Percentiles rank a stretch among this genome's conserved stretches.
Conservation (phyloP, 2,888 invertebrate species). For the Deilephila porcellus region DNA sequence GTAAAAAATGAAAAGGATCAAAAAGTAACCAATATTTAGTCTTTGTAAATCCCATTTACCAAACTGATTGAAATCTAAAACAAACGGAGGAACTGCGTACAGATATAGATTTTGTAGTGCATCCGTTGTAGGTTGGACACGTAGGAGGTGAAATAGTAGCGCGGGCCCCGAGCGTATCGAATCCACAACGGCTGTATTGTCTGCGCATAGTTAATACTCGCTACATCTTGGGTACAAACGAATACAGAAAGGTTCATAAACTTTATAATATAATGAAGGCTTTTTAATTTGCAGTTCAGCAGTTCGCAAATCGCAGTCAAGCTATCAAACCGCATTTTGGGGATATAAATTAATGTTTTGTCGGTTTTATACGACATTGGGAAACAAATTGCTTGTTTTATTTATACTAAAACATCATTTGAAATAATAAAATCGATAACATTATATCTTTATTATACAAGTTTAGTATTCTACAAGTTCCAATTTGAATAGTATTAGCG, state of each 20-base stretch:
- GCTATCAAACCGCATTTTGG: too few species aligned
- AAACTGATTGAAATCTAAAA: not conserved
- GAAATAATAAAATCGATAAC: too few species aligned
- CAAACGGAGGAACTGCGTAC: not conserved
- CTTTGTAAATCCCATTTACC: not conserved
- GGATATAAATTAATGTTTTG: too few species aligned
- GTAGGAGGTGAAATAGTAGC: conserved; percentile 20
- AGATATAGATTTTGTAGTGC: conserved; percentile 1
- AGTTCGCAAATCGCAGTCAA: too few species aligned
- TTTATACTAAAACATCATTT: too few species aligned
- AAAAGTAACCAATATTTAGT: too few species aligned
- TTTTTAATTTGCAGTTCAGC: too few species aligned
- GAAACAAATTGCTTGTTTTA: too few species aligned
- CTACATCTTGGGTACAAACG: conserved; percentile 10
- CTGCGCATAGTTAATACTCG: conserved; percentile 4
- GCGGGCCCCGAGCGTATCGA: conserved; percentile 27
- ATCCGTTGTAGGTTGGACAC: not conserved
- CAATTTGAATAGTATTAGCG: not conserved
- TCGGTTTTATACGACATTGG: too few species aligned
- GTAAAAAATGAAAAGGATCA: too few species aligned
- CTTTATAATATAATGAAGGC: too few species aligned
- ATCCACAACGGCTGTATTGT: conserved; percentile 33
- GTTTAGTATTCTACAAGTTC: not conserved
- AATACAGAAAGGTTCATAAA: not conserved
- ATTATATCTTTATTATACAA: not conserved